These are phyloP conservation scores for Mastomys natalensis DNA, from an alignment of 2,113 vertebrate species.

Conservation along the genomic window DNA sequence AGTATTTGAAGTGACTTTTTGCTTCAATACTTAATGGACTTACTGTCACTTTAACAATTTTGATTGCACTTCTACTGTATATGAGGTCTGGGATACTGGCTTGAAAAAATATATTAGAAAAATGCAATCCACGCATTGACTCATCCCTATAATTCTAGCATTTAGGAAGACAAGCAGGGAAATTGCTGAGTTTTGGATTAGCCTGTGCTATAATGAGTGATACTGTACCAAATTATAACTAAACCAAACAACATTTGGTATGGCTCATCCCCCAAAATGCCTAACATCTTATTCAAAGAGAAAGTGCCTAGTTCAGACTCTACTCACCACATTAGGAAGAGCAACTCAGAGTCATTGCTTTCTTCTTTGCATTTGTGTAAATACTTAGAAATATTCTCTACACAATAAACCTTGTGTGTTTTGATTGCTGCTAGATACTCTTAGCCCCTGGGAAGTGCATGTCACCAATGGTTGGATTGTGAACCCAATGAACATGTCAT, in stretches of 20 bases:
- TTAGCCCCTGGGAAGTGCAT: background rate
- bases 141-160: background rate
- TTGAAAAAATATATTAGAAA: constrained; percentile 25
- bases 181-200: no score
- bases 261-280: background rate
- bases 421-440: background rate
- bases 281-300: background rate
- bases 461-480: background rate
- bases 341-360: background rate
- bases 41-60: background rate
- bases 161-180: background rate
- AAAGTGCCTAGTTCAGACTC: background rate
- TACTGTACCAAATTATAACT: background rate
- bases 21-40: background rate
- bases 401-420: background rate
- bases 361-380: background rate
- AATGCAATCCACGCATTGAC: background rate
- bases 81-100: background rate
- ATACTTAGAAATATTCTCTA: background rate
- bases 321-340: background rate
- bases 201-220: background rate
- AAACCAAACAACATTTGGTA: background rate
- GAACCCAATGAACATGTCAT: background rate
- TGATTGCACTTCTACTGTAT: background rate
- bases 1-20: constrained; percentile 30